Conservation (phyloP, 2,797 vertebrate genomes). For the Oreonectes daqikongensis region DNA sequence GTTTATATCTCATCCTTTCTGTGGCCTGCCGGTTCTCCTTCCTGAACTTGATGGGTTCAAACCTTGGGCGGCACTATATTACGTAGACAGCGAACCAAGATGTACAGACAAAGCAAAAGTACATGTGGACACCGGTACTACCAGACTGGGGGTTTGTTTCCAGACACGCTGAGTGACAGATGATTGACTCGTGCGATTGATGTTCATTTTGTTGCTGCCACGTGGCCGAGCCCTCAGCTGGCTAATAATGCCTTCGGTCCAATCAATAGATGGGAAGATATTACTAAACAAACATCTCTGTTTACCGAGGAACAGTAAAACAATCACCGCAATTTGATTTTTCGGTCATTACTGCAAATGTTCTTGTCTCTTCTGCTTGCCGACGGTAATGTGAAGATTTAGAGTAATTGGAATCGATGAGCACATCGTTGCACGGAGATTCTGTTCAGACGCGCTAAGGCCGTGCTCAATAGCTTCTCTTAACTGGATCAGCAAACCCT, state of each 20-base stretch:
- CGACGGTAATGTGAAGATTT: slow-evolving; percentile 50
- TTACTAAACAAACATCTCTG: slow-evolving; percentile 62
- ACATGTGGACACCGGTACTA: background rate
- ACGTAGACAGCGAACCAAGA: background rate
- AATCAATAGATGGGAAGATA: slow-evolving; percentile 67
- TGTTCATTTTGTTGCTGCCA: slow-evolving; percentile 64
- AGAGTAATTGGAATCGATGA: slow-evolving; percentile 58
- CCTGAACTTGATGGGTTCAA: background rate
- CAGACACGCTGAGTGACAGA: slow-evolving; percentile 54
- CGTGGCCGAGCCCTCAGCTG: slow-evolving; percentile 60
- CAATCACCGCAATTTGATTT: slow-evolving; percentile 58
- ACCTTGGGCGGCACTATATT: background rate
- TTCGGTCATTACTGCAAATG: slow-evolving; percentile 52
- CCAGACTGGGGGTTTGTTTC: too few species aligned
- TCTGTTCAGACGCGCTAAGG: slow-evolving; percentile 33
- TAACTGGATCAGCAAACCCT: slow-evolving; percentile 52
- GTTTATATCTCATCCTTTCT: slow-evolving; percentile 2
- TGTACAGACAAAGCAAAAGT: background rate
- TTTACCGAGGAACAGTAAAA: slow-evolving; percentile 58
- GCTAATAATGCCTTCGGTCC: slow-evolving; percentile 67
- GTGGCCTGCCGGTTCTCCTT: background rate
- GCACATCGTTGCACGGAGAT: slow-evolving; percentile 40
- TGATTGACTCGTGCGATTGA: slow-evolving; percentile 63
- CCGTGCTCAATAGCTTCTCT: slow-evolving; percentile 47
- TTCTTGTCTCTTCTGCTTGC: slow-evolving; percentile 47